Conservation (phyloP, 2,888 invertebrate genomes). For the Hypsopygia costalis region DNA sequence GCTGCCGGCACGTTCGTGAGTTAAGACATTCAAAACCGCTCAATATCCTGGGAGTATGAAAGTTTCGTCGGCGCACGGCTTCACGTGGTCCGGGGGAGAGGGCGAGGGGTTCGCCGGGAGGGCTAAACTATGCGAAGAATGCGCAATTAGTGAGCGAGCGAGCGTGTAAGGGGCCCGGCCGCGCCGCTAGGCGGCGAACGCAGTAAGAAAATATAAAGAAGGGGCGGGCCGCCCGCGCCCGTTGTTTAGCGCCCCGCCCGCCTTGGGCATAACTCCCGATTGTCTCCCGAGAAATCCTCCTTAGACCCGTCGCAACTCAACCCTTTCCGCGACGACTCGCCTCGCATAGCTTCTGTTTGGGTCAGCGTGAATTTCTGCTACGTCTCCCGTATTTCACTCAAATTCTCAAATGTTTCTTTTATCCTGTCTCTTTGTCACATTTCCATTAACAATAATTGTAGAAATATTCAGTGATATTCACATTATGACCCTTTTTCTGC, state of each 20-base stretch:
- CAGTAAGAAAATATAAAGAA: conserved; percentile 87
- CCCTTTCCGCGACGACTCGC: conserved; percentile 70
- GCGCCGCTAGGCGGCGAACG: conserved; percentile 78
- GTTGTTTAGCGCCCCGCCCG: conserved; percentile 80
- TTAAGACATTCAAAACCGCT: conserved; percentile 81
- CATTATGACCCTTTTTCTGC: neutral
- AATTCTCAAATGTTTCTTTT: conserved; percentile 56
- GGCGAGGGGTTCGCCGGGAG: conserved; percentile 82
- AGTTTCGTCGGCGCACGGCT: conserved; percentile 79
- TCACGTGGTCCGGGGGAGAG: conserved; percentile 77
- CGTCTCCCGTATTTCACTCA: conserved; percentile 53
- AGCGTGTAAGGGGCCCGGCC: conserved; percentile 83
- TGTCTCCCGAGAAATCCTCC: conserved; percentile 76
- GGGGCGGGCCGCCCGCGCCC: conserved; percentile 80
- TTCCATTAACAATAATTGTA: neutral
- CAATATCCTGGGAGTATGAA: conserved; percentile 79
- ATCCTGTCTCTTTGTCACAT: conserved; percentile 31
- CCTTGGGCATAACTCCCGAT: conserved; percentile 80
- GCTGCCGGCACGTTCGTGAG: conserved; percentile 72
- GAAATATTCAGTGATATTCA: neutral
- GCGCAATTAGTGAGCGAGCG: conserved; percentile 96
- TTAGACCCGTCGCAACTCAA: conserved; percentile 75
- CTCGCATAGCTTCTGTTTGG: conserved; percentile 75
- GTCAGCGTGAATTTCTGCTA: conserved; percentile 75
- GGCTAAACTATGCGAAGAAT: conserved; percentile 97